A percentile compares a stretch with the other conserved stretches of the same genome.
These are phyloP conservation scores for Sebastes cheni DNA, from an alignment of 2,797 vertebrate species.

Conservation along the genomic window DNA sequence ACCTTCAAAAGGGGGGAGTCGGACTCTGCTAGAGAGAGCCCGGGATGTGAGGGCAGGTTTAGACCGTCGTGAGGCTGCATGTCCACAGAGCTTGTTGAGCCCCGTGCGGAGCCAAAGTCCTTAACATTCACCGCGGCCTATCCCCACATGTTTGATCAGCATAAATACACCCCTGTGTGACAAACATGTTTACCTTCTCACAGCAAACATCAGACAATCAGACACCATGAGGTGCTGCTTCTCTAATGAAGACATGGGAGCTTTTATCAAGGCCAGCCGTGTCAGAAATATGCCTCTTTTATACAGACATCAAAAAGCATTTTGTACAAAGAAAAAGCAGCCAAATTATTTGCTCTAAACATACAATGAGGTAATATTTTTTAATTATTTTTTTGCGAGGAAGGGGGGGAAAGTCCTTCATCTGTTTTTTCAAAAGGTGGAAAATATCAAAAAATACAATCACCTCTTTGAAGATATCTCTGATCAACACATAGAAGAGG, in stretches of 20 bases:
- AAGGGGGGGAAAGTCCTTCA: constrained; percentile 36
- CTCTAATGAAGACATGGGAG: constrained; percentile 76
- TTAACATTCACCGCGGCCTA: constrained; percentile 61
- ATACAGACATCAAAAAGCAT: constrained; percentile 63
- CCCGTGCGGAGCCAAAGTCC: constrained; percentile 42
- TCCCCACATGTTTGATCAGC: constrained; percentile 69
- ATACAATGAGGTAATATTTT: constrained; percentile 47
- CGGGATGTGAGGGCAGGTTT: constrained; percentile 40
- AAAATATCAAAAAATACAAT: constrained; percentile 53
- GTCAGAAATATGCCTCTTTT: constrained; percentile 47
- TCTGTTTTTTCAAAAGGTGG: constrained; percentile 50
- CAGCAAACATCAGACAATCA: constrained; percentile 77
- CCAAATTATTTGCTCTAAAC: constrained; percentile 62
- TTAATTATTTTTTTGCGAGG: constrained; percentile 47
- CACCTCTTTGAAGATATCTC: constrained; percentile 65
- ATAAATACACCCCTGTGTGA: constrained; percentile 68
- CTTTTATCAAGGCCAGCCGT: constrained; percentile 62
- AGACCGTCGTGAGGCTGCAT: neutral
- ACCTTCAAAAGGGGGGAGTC: constrained; percentile 79
- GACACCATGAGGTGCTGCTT: constrained; percentile 68
- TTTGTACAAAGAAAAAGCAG: constrained; percentile 40
- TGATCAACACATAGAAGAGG: constrained; percentile 57
- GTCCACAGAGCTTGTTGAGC: neutral
- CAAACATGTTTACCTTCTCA: constrained; percentile 76
- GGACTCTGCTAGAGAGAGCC: constrained; percentile 51